Evolutionary conservation across 1,140 invertebrate species (phyloP), one percentile per base, ranked within the genome.

Genomic region (Drosophila sp.): DNA sequence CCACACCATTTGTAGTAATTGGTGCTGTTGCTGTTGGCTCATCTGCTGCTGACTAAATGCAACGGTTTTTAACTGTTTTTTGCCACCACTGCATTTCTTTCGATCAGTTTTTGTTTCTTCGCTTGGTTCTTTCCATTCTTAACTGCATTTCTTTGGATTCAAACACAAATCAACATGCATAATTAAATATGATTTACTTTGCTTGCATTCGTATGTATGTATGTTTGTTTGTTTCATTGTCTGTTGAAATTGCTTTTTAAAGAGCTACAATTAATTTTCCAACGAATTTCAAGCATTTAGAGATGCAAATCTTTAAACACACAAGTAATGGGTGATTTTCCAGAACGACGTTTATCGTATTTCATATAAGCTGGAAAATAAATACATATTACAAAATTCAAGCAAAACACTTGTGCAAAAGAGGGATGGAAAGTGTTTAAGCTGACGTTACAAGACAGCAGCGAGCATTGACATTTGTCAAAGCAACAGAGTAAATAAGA

Each of bases 1-100:
- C 71, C 78, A 89, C 82, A 82, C 78, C 82, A 86, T 86, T 86
- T 86, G 78, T 72, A 76, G 79, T 89, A 87, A 87, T 87, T 87
- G 82, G 82, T 73, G 61, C 81, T 77, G 51, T 21, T 21, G 8
- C 7, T 21, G 21, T 21, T 21, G 58, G 70, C 70, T 74, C 43
- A 53, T 58, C 45, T 53, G n/a, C 43, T 38, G 62, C 62, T 66
- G 58, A 76, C 58, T 57, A 59, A 54, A 48, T 63, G 76, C 71
- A 87, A 87, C 83, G 84, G 80, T 78, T 65, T 63, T 73, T 79
- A 83, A 79, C 83, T 82, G 78, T 83, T 66, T 78, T 78, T 56
- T 57, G 45, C 43, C 34, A 57, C 25, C 9, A 14, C 46, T 81
- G 73, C 64, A 59, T 62, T 76, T 72, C 54, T 76, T 80, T 76